Percentiles rank a stretch among this genome's conserved stretches.
Conservation (phyloP, 2,113 vertebrate genomes). For the Perccottus glenii region DNA sequence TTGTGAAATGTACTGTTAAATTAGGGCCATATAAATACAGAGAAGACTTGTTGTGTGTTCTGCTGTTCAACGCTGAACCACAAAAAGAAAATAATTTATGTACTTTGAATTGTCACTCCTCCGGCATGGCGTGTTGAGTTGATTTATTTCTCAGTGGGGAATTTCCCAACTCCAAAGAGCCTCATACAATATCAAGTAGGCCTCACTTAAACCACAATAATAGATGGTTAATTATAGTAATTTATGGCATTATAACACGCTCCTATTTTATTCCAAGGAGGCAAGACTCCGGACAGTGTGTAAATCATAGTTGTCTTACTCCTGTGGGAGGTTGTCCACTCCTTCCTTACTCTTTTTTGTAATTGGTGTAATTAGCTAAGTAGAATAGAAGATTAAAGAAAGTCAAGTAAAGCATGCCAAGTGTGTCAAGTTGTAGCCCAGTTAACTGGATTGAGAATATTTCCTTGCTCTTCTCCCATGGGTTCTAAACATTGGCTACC, state of each 20-base stretch:
- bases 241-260: conserved; percentile 35
- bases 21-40: conserved; percentile 13
- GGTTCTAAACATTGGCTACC: conserved; percentile 5
- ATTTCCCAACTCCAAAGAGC: conserved; percentile 50
- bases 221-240: conserved; percentile 42
- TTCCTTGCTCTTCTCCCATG: conserved; percentile 3
- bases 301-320: neutral
- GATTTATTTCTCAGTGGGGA: conserved; percentile 48
- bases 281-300: neutral
- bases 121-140: conserved; percentile 28
- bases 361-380: conserved; percentile 24
- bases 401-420: conserved; percentile 28
- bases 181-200: conserved; percentile 16
- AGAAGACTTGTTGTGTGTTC: conserved; percentile 7
- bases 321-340: conserved; percentile 19
- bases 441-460: conserved; percentile 6
- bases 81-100: conserved; percentile 30
- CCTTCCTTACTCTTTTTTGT: neutral
- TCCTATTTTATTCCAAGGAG: conserved; percentile 31
- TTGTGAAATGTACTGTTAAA: conserved; percentile 46
- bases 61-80: neutral
- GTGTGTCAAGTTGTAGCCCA: conserved; percentile 38
- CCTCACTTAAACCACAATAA: conserved; percentile 39
- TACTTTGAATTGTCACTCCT: conserved; percentile 31
- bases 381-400: conserved; percentile 16